These are phyloP conservation scores for Liasis olivaceus DNA, from an alignment of 2,797 vertebrate species.

Conservation along the genomic window DNA sequence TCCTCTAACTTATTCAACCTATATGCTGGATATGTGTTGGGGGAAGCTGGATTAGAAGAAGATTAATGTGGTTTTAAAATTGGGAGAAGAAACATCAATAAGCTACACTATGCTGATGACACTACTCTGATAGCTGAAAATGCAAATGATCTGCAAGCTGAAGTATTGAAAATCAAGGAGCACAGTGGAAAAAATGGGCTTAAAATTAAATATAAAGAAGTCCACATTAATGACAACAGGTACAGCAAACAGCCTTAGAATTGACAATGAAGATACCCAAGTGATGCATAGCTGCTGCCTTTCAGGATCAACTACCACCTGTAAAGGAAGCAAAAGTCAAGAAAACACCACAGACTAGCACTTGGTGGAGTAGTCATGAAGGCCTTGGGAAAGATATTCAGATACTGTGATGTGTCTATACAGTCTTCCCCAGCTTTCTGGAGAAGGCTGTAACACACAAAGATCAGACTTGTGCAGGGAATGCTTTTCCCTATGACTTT, in stretches of 20 bases:
- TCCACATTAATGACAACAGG: background rate
- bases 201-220: background rate
- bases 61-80: background rate
- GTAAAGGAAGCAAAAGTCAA: background rate
- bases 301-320: background rate
- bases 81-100: background rate
- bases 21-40: background rate
- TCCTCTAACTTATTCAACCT: background rate
- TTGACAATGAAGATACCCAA: background rate
- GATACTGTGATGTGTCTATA: background rate
- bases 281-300: background rate
- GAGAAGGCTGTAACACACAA: too few species aligned
- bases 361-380: background rate
- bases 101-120: background rate
- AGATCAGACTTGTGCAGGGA: too few species aligned
- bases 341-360: background rate
- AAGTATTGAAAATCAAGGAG: background rate
- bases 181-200: background rate
- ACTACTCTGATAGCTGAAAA: background rate
- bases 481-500: too few species aligned
- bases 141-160: background rate
- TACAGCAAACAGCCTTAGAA: background rate
- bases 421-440: too few species aligned
- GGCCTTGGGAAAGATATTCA: background rate
- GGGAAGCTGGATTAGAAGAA: background rate